Evolutionary conservation across 2,797 vertebrate species (phyloP), one percentile per base, ranked within the genome.

Genomic region (Oophaga sylvatica): DNA sequence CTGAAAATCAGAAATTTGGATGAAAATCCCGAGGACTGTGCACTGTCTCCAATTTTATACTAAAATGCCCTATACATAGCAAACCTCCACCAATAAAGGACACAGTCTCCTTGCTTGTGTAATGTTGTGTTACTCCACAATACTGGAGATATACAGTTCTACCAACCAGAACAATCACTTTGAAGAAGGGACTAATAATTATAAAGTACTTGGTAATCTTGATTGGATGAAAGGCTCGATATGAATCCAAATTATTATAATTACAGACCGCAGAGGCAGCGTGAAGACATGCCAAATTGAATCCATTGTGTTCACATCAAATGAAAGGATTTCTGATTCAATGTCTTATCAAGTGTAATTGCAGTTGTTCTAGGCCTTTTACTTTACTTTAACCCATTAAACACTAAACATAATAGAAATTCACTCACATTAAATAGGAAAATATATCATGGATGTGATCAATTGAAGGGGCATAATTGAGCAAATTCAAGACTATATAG

Each of bases 231-330:
- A 89, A 83, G 80, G 80, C 84, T 86, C 73, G 75, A 83, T 86
- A 86, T 89, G 88, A 89, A 86, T 87, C 84, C 84, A 89, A 89
- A 86, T 89, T 89, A 89, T 89, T 83, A 89, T 86, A 89, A 89
- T 89, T 86, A 89, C 57, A 86, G 75, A 59, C 63, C 71, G 22
- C 84, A 86, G 73, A 86, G 80, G 65, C 88, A 89, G 88, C 80
- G 71, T 83, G 70, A 89, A 89, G 84, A 86, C 88, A 89, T 89
- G 88, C 88, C 84, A 89, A 89, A 89, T 86, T 89, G 75, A 89
- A 86, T 89, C 88, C 80, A 86, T 89, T 89, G 84, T 89, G 75
- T 87, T 89, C 84, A 89, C 88, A 89, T 89, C 88, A 89, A 89
- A 80, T 80, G 63, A 86, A 89, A 89, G 88, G 65, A 89, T 87